Evolutionary conservation across 2,113 vertebrate genomes (phyloP).

Genomic region (Rallus limicola): DNA sequence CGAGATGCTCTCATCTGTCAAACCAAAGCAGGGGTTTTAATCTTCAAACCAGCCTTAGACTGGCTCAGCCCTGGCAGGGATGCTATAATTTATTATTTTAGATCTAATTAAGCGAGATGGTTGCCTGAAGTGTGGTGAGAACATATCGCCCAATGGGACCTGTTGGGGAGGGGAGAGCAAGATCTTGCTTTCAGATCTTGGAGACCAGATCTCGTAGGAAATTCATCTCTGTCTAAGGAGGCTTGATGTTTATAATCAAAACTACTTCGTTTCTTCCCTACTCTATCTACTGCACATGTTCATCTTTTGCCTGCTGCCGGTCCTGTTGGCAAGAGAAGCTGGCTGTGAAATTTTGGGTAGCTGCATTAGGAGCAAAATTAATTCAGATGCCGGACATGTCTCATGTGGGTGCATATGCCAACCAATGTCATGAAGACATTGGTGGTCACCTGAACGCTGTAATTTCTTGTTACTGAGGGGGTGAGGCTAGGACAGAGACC

Average conservation of each 20-base stretch:
- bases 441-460: neutral
- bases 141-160: neutral
- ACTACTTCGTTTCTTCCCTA: neutral
- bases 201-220: neutral
- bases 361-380: neutral
- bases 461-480: neutral
- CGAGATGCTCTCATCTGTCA: neutral
- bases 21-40: neutral
- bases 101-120: neutral
- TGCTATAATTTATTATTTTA: neutral
- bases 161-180: neutral
- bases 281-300: neutral
- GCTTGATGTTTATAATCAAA: neutral
- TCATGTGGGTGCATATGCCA: neutral
- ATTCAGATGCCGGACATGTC: neutral
- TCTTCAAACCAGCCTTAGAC: neutral
- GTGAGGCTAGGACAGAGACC: neutral
- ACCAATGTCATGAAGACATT: rapidly evolving
- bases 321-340: neutral
- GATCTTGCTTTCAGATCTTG: neutral
- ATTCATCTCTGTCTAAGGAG: neutral
- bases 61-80: neutral
- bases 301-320: neutral
- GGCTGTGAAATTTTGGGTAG: neutral
- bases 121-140: neutral